Evolutionary conservation across 2,888 invertebrate genomes (phyloP).

Genomic region (Agrochola circellaris): DNA sequence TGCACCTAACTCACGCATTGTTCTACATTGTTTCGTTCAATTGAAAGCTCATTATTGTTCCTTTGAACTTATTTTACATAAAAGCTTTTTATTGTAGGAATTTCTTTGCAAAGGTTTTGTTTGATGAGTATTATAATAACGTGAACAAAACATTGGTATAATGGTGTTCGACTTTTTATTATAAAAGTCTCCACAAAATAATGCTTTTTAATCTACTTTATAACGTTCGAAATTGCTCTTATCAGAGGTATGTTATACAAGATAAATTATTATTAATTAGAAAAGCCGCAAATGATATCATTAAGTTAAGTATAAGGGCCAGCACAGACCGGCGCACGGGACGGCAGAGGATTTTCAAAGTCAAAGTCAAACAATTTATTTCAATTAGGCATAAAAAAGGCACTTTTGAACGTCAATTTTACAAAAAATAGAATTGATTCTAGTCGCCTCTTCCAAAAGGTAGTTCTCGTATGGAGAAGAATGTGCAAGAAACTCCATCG

Average conservation of each 20-base stretch:
- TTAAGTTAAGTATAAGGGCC: background rate
- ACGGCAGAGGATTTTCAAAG: no score
- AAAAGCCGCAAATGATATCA: background rate
- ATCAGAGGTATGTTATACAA: no score
- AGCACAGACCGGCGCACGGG: no score
- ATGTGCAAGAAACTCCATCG: no score
- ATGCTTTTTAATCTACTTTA: background rate
- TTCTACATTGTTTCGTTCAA: constrained; percentile 13
- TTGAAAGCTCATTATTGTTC: constrained; percentile 15
- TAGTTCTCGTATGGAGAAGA: no score
- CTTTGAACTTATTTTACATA: constrained; percentile 22
- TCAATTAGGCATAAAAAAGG: no score
- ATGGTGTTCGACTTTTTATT: constrained; percentile 6
- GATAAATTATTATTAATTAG: background rate
- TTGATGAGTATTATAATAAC: constrained; percentile 21
- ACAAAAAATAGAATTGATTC: no score
- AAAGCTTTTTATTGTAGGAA: background rate
- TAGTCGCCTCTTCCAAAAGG: no score
- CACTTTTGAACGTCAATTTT: no score
- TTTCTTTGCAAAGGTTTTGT: constrained; percentile 24
- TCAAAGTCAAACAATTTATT: no score
- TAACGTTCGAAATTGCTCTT: background rate
- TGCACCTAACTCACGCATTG: constrained; percentile 10
- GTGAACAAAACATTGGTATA: constrained; percentile 5
- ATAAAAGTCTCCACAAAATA: background rate